Conservation (phyloP, 2,113 vertebrate species). For the Mixornis gularis region DNA sequence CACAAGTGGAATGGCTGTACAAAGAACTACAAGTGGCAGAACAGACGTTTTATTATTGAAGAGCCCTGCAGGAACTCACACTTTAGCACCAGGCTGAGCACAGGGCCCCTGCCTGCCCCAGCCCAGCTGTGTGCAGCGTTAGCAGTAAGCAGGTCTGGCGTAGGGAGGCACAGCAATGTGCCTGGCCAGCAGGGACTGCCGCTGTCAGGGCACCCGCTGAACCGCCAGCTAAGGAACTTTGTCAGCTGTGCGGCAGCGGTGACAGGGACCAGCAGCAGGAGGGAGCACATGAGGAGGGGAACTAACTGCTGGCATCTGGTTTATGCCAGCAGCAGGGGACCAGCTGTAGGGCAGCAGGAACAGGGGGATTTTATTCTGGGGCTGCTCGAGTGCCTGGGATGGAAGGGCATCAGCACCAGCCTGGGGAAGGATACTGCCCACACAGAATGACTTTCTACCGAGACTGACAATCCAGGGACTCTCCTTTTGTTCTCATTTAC, state of each 20-base stretch:
- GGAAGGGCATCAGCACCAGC: rapidly evolving
- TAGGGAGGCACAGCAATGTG: neutral
- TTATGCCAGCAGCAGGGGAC: rapidly evolving
- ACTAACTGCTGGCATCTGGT: neutral
- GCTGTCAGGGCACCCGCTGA: neutral
- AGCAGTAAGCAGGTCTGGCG: neutral
- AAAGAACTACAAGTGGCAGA: neutral
- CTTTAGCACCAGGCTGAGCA: neutral
- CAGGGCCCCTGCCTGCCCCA: neutral
- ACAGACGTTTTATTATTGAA: neutral
- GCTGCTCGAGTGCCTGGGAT: neutral
- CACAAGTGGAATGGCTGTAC: neutral
- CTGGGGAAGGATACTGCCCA: neutral
- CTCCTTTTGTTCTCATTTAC: slow-evolving; percentile 47
- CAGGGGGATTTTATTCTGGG: neutral
- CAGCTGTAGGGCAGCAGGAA: neutral
- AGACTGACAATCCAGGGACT: slow-evolving; percentile 29
- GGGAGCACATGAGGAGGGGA: neutral
- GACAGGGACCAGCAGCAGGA: slow-evolving; percentile 8
- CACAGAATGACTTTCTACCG: neutral
- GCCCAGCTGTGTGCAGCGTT: neutral
- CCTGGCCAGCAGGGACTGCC: rapidly evolving
- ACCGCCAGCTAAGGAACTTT: neutral
- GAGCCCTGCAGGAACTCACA: neutral
- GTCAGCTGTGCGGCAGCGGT: neutral